Evolutionary conservation across 2,113 vertebrate genomes (phyloP).

Genomic region (Bubalus kerabau): DNA sequence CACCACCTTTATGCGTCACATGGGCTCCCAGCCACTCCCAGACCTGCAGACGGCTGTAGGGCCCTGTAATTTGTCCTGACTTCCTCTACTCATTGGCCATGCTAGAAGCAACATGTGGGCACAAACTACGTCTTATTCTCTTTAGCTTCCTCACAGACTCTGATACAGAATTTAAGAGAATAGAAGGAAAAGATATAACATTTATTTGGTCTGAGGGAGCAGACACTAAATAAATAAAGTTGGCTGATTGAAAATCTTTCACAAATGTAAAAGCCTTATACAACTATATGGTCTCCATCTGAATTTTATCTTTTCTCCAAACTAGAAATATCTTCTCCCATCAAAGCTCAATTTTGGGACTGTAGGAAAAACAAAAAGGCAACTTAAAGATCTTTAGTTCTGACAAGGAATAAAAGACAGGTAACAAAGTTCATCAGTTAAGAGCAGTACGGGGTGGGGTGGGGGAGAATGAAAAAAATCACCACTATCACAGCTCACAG

Average conservation of each 20-base stretch:
- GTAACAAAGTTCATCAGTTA: constrained; percentile 14
- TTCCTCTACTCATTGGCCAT: background rate
- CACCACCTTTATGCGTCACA: background rate
- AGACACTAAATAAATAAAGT: constrained; percentile 49
- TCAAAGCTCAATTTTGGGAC: constrained; percentile 54
- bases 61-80: background rate
- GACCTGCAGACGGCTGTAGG: background rate
- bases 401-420: constrained; percentile 23
- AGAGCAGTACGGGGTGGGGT: background rate
- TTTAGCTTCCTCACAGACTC: background rate
- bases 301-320: constrained; percentile 61
- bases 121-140: background rate
- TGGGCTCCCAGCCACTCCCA: background rate
- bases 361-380: constrained; percentile 44
- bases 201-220: constrained; percentile 47
- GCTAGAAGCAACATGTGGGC: background rate
- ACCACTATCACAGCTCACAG: constrained; percentile 26
- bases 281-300: constrained; percentile 34
- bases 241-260: constrained; percentile 48
- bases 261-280: constrained; percentile 51
- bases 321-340: constrained; percentile 45
- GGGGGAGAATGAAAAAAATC: background rate
- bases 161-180: constrained; percentile 37
- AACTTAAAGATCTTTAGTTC: constrained; percentile 43
- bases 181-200: constrained; percentile 19